Conservation (phyloP, 37 sponge, comb jelly and placozoan genomes). For the Crambe crambe region DNA sequence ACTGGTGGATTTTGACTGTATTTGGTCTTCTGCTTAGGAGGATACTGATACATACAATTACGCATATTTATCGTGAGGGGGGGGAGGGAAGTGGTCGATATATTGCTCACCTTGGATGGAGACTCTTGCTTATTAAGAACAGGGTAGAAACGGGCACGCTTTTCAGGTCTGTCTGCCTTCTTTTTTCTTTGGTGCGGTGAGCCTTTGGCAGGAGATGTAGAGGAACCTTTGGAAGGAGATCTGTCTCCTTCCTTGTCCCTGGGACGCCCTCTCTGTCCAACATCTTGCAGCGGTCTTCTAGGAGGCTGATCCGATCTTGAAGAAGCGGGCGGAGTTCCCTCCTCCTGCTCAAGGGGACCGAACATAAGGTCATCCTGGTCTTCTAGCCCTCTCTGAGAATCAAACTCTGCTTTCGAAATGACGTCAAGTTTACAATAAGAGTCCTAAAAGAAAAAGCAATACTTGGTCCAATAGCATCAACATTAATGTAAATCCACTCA, state of each 20-base stretch:
- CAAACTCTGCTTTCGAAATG: constrained; percentile 79
- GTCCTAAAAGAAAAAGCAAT: constrained; percentile 12
- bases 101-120: neutral
- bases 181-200: neutral
- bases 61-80: too few relatives aligned
- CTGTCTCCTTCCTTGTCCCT: neutral
- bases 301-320: neutral
- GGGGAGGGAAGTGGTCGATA: too few relatives aligned
- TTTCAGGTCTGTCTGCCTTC: constrained; percentile 5
- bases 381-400: constrained; percentile 48
- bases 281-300: neutral
- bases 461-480: neutral
- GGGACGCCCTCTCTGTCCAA: neutral
- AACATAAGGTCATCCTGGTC: constrained; percentile 25
- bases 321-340: neutral
- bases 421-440: constrained; percentile 58
- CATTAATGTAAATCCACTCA: neutral
- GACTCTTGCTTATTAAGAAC: constrained; percentile 63
- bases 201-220: neutral
- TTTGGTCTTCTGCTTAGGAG: constrained; percentile 91
- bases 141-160: constrained; percentile 77
- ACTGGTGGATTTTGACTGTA: constrained; percentile 94
- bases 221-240: neutral
- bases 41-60: constrained; percentile 44
- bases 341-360: constrained; percentile 22